Evolutionary conservation across 2,797 vertebrate genomes (phyloP), one percentile per base, ranked within the genome.

Genomic region (Glyptemys insculpta): DNA sequence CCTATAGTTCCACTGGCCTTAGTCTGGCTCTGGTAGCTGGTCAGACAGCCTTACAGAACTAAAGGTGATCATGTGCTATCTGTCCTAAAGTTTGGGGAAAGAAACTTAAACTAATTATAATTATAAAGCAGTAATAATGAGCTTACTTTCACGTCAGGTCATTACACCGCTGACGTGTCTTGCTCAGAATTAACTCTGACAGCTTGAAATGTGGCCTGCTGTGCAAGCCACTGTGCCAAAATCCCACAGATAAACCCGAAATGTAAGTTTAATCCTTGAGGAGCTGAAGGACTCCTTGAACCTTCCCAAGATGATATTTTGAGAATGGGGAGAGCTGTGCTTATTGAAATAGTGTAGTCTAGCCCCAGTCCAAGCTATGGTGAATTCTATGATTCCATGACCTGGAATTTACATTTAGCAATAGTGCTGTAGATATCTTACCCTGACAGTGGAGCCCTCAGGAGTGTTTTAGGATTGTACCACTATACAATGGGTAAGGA

Each of bases 31-130:
- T 89, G 89, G 79, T 92, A 86, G 62, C 62, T 72, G 88, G 47
- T 83, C 87, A 93, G 31, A 85, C 93, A 86, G 81, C 27, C 86
- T 76, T 89, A 50, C 0, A 79, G 44, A 94, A 34, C 87, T 65
- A 59, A 54, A 76, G 65, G 41, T 83, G 34, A 89, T 85, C 85
- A 91, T 12, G 83, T 8, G 89, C 31, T 31, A 6, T 65, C 16
- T n/a, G 62, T 62, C 95, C 4, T 16, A 81, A 44, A 87, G 79
- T 94, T 93, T 89, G 93, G 62, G 89, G 27, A 31, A 79, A 93
- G 83, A 86, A 85, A 89, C 90, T 76, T 89, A 91, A 93, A 96
- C 90, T 89, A 86, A 95, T 92, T 90, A 65, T 81, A 94, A 85
- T 65, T 65, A 65, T 89, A 89, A 95, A 86, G 44, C 50, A 87